Conservation (phyloP, 2,888 invertebrate genomes). For the Papilio demoleus region DNA sequence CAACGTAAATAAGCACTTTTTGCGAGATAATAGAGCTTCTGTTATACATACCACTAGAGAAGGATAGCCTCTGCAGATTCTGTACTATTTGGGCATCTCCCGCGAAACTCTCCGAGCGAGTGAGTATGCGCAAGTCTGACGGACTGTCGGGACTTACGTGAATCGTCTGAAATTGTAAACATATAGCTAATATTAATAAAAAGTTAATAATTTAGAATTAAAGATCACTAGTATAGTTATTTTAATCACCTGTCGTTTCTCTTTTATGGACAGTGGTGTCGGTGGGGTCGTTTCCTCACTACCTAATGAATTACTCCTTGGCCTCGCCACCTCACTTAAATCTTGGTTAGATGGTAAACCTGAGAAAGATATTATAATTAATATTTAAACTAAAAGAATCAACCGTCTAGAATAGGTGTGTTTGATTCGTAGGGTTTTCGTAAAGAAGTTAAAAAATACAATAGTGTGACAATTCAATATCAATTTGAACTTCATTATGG, state of each 20-base stretch:
- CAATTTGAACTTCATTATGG: too few species aligned
- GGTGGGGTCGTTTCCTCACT: conserved; percentile 66
- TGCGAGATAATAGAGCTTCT: too few species aligned
- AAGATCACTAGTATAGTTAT: too few species aligned
- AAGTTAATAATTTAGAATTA: too few species aligned
- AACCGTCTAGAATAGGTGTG: too few species aligned
- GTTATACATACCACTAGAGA: conserved; percentile 57
- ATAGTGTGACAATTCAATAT: too few species aligned
- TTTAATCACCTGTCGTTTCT: conserved; percentile 72
- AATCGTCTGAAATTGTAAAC: conserved; percentile 62
- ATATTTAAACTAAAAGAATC: background rate
- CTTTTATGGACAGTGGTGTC: conserved; percentile 63
- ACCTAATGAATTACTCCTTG: conserved; percentile 75
- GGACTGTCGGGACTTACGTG: conserved; percentile 85
- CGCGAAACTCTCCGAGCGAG: conserved; percentile 89
- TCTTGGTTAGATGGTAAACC: conserved; percentile 79
- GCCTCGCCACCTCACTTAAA: conserved; percentile 64
- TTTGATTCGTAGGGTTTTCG: too few species aligned
- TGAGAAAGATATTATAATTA: conserved; percentile 45
- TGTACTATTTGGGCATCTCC: conserved; percentile 91
- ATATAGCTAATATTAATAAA: too few species aligned
- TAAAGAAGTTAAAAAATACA: too few species aligned
- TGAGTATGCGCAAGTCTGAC: conserved; percentile 83
- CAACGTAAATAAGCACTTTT: too few species aligned
- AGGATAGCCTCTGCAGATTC: conserved; percentile 84